These are phyloP conservation scores for Danionella dracula DNA, from an alignment of 2,797 vertebrate genomes.

Conservation along the genomic window DNA sequence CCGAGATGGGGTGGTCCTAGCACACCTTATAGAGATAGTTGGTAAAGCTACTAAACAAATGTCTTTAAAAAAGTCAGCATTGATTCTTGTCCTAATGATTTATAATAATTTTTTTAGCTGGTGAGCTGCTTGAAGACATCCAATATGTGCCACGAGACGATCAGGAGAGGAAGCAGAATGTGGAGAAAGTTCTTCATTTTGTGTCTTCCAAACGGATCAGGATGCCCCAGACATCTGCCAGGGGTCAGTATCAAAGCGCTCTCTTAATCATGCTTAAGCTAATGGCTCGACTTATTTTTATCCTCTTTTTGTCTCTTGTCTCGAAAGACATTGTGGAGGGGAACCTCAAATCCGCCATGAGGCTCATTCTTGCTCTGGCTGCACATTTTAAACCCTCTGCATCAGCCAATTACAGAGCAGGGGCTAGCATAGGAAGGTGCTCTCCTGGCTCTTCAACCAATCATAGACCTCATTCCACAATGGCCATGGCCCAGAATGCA, in stretches of 20 bases:
- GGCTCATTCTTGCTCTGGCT: conserved; percentile 90
- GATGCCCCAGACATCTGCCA: conserved; percentile 92
- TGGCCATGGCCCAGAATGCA: conserved; percentile 85
- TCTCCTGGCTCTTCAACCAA: conserved; percentile 46
- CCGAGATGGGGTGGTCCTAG: conserved; percentile 84
- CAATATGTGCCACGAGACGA: conserved; percentile 72
- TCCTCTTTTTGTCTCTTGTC: conserved; percentile 1
- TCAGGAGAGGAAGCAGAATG: conserved; percentile 88
- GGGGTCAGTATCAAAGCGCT: conserved; percentile 65
- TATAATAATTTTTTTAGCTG: conserved; percentile 64
- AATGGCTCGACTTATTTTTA: neutral
- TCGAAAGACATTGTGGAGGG: conserved; percentile 88
- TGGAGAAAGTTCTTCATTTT: conserved; percentile 90
- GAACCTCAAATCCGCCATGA: conserved; percentile 93
- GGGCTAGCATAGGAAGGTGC: conserved; percentile 51
- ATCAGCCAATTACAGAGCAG: conserved; percentile 64
- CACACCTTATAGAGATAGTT: conserved; percentile 89
- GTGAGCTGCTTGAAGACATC: conserved; percentile 82
- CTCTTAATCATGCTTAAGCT: neutral
- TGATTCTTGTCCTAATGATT: neutral
- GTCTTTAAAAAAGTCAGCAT: no score
- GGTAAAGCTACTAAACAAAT: conserved; percentile 77
- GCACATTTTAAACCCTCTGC: conserved; percentile 92
- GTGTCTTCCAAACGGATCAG: conserved; percentile 90
- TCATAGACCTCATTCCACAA: conserved; percentile 80